phyloP scores from a whole-genome alignment of 1,140 invertebrate genomes.

The Pogonomyrmex californicus region DNA sequence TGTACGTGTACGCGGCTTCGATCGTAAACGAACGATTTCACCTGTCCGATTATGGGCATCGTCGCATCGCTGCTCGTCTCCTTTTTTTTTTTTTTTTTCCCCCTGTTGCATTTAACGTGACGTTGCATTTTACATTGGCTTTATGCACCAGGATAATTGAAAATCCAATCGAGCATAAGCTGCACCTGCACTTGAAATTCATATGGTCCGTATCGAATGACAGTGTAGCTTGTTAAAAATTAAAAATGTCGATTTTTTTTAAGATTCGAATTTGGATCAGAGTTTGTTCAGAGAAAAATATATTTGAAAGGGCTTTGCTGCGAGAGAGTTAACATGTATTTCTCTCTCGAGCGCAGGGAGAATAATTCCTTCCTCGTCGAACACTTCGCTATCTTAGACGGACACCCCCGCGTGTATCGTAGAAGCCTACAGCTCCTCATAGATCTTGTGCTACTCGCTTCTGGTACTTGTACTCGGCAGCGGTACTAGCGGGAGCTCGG shows the following conservation, averaged over 20 bases:
- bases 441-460: slow-evolving; percentile 60
- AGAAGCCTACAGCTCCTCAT: slow-evolving; percentile 50
- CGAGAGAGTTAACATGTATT: background rate
- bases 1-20: background rate
- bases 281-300: background rate
- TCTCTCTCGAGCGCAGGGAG: background rate
- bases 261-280: background rate
- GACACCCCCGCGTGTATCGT: slow-evolving; percentile 36
- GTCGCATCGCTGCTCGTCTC: background rate
- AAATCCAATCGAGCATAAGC: slow-evolving; percentile 21
- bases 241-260: background rate
- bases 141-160: slow-evolving; percentile 21
- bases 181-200: background rate
- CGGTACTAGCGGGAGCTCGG: slow-evolving; percentile 62
- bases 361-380: background rate
- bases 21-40: slow-evolving; percentile 63
- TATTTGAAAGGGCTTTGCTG: background rate
- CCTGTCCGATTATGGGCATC: slow-evolving; percentile 54
- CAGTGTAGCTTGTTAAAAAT: no score
- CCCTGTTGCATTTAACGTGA: slow-evolving; percentile 37
- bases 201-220: background rate
- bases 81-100: no score
- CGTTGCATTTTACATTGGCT: slow-evolving; percentile 32
- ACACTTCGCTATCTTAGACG: slow-evolving; percentile 9
- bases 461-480: slow-evolving; percentile 51